A percentile compares a stretch with the other conserved stretches of the same genome.
These are phyloP conservation scores for Phrynocephalus forsythii DNA, from an alignment of 2,797 vertebrate genomes.

Conservation along the genomic window DNA sequence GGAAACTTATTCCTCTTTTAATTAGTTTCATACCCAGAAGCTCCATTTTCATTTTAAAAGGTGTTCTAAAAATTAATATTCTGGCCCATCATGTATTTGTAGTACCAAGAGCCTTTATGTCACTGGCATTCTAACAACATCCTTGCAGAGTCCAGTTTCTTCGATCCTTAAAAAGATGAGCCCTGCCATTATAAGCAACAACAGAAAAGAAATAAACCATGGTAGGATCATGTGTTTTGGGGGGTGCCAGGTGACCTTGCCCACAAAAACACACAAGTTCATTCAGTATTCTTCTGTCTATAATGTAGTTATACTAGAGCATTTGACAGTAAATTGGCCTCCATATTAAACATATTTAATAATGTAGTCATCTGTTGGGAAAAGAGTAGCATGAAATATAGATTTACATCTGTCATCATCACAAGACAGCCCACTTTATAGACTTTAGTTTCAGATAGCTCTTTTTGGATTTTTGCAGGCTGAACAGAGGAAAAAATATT, in stretches of 20 bases:
- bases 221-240: background rate
- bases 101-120: background rate
- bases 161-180: background rate
- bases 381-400: no score
- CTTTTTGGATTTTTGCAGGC: background rate
- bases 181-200: background rate
- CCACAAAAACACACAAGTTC: background rate
- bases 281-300: background rate
- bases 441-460: background rate
- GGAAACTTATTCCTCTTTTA: background rate
- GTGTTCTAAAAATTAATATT: background rate
- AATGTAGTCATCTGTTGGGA: no score
- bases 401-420: background rate
- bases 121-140: background rate
- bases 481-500: constrained; percentile 19
- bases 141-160: background rate
- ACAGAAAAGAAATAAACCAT: background rate
- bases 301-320: background rate
- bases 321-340: no score
- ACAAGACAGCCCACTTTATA: no score
- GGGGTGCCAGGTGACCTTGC: background rate
- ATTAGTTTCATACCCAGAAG: background rate
- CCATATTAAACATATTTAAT: no score
- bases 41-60: background rate
- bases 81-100: background rate